These are phyloP conservation scores for Leucophenga varia DNA, from an alignment of 1,140 invertebrate species.

Conservation along the genomic window DNA sequence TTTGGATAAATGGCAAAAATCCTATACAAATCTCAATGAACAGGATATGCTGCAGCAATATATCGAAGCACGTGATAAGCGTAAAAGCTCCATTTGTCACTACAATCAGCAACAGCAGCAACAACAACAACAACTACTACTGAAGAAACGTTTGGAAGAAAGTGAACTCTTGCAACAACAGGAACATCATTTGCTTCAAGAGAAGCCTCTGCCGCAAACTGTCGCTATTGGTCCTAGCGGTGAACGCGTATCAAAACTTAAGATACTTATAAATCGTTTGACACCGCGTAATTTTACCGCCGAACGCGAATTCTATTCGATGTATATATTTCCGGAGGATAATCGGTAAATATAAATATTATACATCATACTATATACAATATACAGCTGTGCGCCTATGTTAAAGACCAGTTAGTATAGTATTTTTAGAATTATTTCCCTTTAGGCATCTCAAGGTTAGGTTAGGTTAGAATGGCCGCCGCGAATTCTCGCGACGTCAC, in stretches of 20 bases:
- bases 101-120: slow-evolving; percentile 20
- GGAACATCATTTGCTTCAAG: slow-evolving; percentile 34
- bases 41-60: slow-evolving; percentile 53
- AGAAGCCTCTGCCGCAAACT: slow-evolving; percentile 26
- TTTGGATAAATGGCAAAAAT: slow-evolving; percentile 52
- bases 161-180: slow-evolving; percentile 40
- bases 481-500: no score
- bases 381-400: slow-evolving; percentile 2
- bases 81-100: slow-evolving; percentile 48
- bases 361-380: background rate
- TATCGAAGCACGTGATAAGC: slow-evolving; percentile 49
- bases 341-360: slow-evolving; percentile 65
- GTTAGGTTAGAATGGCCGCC: no score
- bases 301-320: slow-evolving; percentile 77
- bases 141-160: slow-evolving; percentile 41
- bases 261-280: slow-evolving; percentile 45
- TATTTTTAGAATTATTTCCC: no score
- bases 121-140: slow-evolving; percentile 5
- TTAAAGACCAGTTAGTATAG: no score
- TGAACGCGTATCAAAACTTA: slow-evolving; percentile 45
- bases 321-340: slow-evolving; percentile 80
- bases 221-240: slow-evolving; percentile 31
- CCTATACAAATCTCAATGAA: slow-evolving; percentile 43
- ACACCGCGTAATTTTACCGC: slow-evolving; percentile 62
- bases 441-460: no score